A percentile compares a stretch with the other conserved stretches of the same genome.
Conservation (phyloP, 1,140 invertebrate species). For the Sweltsa coloradensis region DNA sequence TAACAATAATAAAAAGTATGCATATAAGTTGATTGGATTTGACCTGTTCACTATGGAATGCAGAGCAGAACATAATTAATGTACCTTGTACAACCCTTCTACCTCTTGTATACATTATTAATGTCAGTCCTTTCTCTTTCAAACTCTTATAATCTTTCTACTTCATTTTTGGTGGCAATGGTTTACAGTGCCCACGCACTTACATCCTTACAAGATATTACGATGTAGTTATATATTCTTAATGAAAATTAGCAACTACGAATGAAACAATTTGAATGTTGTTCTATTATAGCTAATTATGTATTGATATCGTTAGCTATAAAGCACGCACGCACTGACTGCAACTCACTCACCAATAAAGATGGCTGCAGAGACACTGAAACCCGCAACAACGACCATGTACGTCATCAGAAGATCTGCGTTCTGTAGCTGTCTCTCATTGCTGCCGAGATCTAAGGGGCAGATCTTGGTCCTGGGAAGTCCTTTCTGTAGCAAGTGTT, state of each 20-base stretch:
- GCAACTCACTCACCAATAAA: slow-evolving; percentile 48
- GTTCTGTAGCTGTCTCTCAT: slow-evolving; percentile 59
- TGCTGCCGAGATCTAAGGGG: slow-evolving; percentile 63
- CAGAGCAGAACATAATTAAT: too few species aligned
- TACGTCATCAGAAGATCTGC: slow-evolving; percentile 57
- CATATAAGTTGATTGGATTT: too few species aligned
- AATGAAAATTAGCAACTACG: slow-evolving; percentile 8
- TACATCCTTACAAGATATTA: too few species aligned
- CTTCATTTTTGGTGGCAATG: too few species aligned
- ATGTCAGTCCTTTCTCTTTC: too few species aligned
- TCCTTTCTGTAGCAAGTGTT: slow-evolving; percentile 41
- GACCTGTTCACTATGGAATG: too few species aligned
- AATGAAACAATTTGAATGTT: slow-evolving; percentile 12
- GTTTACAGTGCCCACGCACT: too few species aligned
- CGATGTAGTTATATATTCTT: neutral
- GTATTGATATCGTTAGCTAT: slow-evolving; percentile 18
- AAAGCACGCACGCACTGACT: slow-evolving; percentile 22
- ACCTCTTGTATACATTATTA: too few species aligned
- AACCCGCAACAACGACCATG: slow-evolving; percentile 39
- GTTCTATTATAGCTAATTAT: slow-evolving; percentile 9
- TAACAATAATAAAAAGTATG: too few species aligned
- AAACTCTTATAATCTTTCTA: too few species aligned
- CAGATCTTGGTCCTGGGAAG: slow-evolving; percentile 62
- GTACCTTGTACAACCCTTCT: too few species aligned
- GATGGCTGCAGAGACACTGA: slow-evolving; percentile 41